phyloP scores from a whole-genome alignment of 2,888 invertebrate species.

The Ormyrus thymus region DNA sequence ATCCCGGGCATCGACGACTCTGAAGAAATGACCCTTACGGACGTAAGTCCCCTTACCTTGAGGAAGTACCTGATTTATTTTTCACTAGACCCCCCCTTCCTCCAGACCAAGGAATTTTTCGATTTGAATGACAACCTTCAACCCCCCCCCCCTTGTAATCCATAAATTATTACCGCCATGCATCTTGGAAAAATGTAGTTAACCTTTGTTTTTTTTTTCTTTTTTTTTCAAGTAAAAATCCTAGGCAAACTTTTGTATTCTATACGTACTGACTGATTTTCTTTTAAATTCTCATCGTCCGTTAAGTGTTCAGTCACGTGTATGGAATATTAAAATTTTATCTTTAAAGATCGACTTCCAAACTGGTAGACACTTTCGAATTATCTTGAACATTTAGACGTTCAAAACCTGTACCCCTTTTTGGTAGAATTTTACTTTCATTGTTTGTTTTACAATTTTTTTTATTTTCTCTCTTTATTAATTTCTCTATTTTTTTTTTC shows the following conservation, averaged over 20 bases:
- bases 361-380: neutral
- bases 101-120: constrained; percentile 29
- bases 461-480: neutral
- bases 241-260: constrained; percentile 19
- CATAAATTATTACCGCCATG: constrained; percentile 33
- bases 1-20: constrained; percentile 97
- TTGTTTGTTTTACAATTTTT: constrained; percentile 24
- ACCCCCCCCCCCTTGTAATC: constrained; percentile 25
- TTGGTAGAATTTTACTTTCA: constrained; percentile 10
- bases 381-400: constrained; percentile 39
- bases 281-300: neutral
- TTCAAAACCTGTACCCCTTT: constrained; percentile 20
- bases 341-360: neutral
- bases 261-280: neutral
- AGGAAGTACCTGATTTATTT: constrained; percentile 26
- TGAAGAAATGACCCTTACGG: constrained; percentile 92
- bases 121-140: constrained; percentile 29
- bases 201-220: constrained; percentile 12
- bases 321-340: neutral
- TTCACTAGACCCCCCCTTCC: constrained; percentile 8
- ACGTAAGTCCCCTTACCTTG: constrained; percentile 82
- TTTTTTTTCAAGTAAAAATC: constrained; percentile 24
- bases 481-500: neutral
- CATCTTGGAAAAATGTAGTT: constrained; percentile 45
- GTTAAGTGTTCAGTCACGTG: constrained; percentile 9